A percentile compares a stretch with the other conserved stretches of the same genome.
Conservation (phyloP, 2,888 invertebrate species). For the Lasioglossum lativentre region DNA sequence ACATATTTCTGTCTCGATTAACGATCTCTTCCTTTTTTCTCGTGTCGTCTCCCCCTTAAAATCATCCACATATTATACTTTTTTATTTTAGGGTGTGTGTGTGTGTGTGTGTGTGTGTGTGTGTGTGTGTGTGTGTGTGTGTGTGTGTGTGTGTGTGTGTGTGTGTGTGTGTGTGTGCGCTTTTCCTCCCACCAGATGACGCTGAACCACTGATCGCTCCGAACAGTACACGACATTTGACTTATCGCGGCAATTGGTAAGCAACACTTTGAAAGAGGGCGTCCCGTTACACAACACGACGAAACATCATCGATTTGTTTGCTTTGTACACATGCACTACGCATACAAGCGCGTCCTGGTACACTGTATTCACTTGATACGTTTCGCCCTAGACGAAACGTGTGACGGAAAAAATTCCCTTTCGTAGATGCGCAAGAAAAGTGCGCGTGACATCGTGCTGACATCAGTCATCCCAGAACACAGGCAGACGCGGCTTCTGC, state of each 20-base stretch:
- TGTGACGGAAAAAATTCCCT: neutral
- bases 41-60: neutral
- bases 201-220: conserved; percentile 11
- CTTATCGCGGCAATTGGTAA: conserved; percentile 59
- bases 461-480: neutral
- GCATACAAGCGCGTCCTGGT: neutral
- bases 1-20: neutral
- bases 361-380: neutral
- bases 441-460: neutral
- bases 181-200: conserved; percentile 8
- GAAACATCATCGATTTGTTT: conserved; percentile 62
- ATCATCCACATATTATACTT: neutral
- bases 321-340: conserved; percentile 29
- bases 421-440: neutral
- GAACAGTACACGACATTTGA: conserved; percentile 38
- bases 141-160: no score
- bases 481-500: neutral
- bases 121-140: no score
- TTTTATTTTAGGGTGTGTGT: neutral
- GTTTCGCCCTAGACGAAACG: conserved; percentile 15
- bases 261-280: conserved; percentile 59
- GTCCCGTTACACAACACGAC: conserved; percentile 54
- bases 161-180: no score
- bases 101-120: no score
- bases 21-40: neutral